phyloP scores from a whole-genome alignment of 2,888 invertebrate genomes.

The Monopis laevigella region DNA sequence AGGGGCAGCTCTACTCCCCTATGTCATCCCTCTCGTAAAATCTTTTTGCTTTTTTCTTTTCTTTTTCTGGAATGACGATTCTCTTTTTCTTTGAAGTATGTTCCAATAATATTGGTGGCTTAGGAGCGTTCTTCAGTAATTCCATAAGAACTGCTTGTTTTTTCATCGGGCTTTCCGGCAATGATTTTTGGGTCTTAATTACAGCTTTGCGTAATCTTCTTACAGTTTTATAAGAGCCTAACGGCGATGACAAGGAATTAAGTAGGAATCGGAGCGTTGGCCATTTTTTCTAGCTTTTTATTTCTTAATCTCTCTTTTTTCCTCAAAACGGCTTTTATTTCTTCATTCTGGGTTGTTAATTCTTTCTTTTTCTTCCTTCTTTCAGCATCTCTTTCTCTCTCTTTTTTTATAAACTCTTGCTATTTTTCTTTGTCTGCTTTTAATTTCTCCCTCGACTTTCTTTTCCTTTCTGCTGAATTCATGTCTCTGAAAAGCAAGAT shows the following conservation, averaged over 20 bases:
- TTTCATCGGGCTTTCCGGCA: conserved; percentile 7
- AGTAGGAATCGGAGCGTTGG: no score
- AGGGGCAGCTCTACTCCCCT: conserved; percentile 15
- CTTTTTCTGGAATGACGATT: background rate
- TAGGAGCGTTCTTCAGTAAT: background rate
- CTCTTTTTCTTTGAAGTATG: conserved; percentile 4
- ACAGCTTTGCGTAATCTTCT: conserved; percentile 1
- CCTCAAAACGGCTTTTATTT: background rate
- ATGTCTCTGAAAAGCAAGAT: no score
- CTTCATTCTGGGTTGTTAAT: background rate
- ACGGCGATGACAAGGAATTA: background rate
- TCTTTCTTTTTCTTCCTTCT: conserved; percentile 5
- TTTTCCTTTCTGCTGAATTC: conserved; percentile 3
- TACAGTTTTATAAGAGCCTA: conserved; percentile 1
- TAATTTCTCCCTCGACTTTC: conserved; percentile 7
- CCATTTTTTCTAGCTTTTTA: background rate
- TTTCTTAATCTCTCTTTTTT: background rate
- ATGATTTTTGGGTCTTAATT: background rate
- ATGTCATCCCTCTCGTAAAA: conserved; percentile 13
- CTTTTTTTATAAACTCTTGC: conserved; percentile 5
- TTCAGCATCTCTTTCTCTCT: conserved; percentile 6
- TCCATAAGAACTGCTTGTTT: conserved; percentile 5
- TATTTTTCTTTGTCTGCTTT: conserved; percentile 1
- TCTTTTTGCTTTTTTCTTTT: background rate
- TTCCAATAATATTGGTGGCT: background rate